A percentile compares a stretch with the other conserved stretches of the same genome.
Conservation (phyloP, 2,888 invertebrate genomes). For the Apamea crenata region DNA sequence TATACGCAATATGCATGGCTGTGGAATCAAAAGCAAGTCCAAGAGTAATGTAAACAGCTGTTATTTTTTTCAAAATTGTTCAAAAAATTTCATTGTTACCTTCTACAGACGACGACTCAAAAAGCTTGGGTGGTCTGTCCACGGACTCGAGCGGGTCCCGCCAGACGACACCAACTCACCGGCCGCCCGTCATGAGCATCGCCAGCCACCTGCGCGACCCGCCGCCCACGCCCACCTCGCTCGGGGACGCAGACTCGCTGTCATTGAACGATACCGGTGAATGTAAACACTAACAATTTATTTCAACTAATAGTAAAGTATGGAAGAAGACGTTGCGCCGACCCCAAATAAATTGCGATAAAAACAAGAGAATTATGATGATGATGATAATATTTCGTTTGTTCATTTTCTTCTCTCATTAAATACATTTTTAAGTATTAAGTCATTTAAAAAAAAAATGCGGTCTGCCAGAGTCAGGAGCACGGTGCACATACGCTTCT, state of each 20-base stretch:
- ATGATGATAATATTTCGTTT: not conserved
- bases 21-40: not conserved
- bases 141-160: conserved; percentile 87
- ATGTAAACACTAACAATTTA: conserved; percentile 1
- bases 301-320: not conserved
- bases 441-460: no score
- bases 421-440: not conserved
- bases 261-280: conserved; percentile 64
- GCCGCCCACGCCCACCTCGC: conserved; percentile 86
- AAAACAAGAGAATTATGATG: not conserved
- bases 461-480: no score
- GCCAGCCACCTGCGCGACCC: conserved; percentile 85
- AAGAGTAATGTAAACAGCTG: not conserved
- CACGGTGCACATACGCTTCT: not conserved
- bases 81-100: not conserved
- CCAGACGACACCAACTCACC: conserved; percentile 93
- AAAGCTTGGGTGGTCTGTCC: conserved; percentile 82
- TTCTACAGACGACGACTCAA: conserved; percentile 80
- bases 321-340: not conserved
- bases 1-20: not conserved
- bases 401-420: not conserved
- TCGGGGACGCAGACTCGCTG: conserved; percentile 84
- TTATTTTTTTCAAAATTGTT: not conserved
- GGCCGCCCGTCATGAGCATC: conserved; percentile 95
- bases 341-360: not conserved